A percentile compares a stretch with the other conserved stretches of the same genome.
phyloP scores from a whole-genome alignment of 2,113 vertebrate genomes.

The Pelmatolapia mariae region DNA sequence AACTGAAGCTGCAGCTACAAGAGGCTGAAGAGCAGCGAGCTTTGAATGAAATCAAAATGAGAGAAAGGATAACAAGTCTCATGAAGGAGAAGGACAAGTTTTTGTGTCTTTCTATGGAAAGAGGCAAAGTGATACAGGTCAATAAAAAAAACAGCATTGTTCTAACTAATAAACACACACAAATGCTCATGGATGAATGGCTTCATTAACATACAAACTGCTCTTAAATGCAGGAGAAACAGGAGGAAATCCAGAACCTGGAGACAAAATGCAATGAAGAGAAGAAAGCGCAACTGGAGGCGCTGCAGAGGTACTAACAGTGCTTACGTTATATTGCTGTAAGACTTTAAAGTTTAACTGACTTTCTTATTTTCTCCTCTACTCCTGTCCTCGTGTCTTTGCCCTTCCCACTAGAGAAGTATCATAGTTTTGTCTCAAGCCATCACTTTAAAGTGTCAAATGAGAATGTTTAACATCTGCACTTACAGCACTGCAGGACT shows the following conservation, averaged over 20 bases:
- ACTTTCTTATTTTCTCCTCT: neutral
- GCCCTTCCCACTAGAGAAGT: neutral
- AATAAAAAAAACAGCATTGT: neutral
- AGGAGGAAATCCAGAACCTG: constrained; percentile 55
- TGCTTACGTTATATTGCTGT: neutral
- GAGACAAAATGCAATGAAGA: constrained; percentile 50
- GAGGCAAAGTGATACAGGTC: constrained; percentile 64
- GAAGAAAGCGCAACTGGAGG: constrained; percentile 33
- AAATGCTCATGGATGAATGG: neutral
- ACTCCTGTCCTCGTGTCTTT: neutral
- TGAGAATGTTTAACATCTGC: neutral
- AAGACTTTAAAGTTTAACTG: neutral
- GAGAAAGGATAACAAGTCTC: constrained; percentile 35
- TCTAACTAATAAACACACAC: neutral
- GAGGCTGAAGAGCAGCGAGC: constrained; percentile 29
- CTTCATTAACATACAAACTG: neutral
- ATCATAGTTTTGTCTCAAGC: neutral
- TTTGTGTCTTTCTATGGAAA: constrained; percentile 49
- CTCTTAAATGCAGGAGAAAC: constrained; percentile 56
- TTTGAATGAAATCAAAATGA: constrained; percentile 25
- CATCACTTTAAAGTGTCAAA: neutral
- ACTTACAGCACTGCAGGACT: neutral
- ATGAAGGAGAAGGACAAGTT: constrained; percentile 58
- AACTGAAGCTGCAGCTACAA: constrained; percentile 54
- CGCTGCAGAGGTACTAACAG: constrained; percentile 53